phyloP scores from a whole-genome alignment of 2,113 vertebrate species.

The Malurus elegans region DNA sequence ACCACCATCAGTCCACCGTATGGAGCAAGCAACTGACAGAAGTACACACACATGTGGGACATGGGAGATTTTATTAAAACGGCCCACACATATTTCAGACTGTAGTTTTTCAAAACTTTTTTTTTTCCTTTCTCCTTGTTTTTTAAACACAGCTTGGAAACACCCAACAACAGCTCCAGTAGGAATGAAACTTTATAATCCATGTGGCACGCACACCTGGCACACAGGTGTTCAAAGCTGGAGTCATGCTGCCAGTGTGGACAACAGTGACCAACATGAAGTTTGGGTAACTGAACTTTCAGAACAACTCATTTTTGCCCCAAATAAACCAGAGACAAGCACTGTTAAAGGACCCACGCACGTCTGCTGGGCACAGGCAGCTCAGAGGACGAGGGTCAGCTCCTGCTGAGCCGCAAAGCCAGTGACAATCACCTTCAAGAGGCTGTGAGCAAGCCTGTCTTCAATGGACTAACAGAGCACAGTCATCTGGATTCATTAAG shows the following conservation, averaged over 20 bases:
- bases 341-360: background rate
- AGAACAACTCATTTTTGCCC: background rate
- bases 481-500: background rate
- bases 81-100: background rate
- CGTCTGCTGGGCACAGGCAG: background rate
- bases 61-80: background rate
- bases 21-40: background rate
- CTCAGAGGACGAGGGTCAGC: background rate
- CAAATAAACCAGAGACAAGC: background rate
- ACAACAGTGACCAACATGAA: background rate
- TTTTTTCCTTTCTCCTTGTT: too few relatives aligned
- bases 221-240: background rate
- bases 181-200: background rate
- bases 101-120: background rate
- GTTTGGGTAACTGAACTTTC: accelerated
- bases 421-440: background rate
- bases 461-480: background rate
- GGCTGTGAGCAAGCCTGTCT: accelerated
- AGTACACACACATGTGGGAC: accelerated
- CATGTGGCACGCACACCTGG: background rate
- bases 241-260: background rate
- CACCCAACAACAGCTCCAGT: background rate
- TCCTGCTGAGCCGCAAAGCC: background rate
- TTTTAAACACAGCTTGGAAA: background rate
- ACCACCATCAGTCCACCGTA: background rate